These are phyloP conservation scores for Brachypodius melanocephalos DNA, from an alignment of 2,113 vertebrate species.

Conservation along the genomic window DNA sequence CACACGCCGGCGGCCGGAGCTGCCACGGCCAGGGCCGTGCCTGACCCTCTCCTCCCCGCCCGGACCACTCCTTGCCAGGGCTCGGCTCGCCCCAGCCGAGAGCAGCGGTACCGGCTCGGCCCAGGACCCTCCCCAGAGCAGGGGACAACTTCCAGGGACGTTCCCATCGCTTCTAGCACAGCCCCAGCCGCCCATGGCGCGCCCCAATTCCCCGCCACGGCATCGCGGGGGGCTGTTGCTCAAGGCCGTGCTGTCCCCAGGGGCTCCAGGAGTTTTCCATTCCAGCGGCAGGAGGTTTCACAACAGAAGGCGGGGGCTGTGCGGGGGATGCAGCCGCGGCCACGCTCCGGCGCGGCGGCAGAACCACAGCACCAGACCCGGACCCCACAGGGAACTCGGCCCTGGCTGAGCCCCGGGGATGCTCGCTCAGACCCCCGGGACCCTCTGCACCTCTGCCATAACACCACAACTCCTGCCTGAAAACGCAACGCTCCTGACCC, in stretches of 20 bases:
- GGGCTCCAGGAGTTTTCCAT: not conserved
- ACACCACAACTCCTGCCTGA: not conserved
- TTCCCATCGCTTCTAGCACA: not conserved
- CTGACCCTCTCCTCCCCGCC: not conserved
- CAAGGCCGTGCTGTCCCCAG: not conserved
- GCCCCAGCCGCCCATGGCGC: rapidly evolving
- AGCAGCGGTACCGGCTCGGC: not conserved
- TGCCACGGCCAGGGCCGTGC: rapidly evolving
- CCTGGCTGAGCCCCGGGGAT: not conserved
- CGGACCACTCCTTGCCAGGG: rapidly evolving
- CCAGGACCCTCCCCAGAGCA: rapidly evolving
- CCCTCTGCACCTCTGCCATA: not conserved
- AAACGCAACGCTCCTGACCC: not conserved
- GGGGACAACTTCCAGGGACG: not conserved
- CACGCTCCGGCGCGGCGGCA: rapidly evolving
- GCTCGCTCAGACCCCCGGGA: not conserved
- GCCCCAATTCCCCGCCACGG: not conserved
- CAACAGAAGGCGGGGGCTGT: not conserved
- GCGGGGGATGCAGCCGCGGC: rapidly evolving
- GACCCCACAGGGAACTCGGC: not conserved
- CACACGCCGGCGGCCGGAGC: not conserved
- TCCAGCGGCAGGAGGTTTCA: not conserved
- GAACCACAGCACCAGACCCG: not conserved
- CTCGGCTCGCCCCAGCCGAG: not conserved
- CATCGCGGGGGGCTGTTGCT: not conserved